phyloP scores from a whole-genome alignment of 2,113 vertebrate genomes.

The Fukomys damarensis region DNA sequence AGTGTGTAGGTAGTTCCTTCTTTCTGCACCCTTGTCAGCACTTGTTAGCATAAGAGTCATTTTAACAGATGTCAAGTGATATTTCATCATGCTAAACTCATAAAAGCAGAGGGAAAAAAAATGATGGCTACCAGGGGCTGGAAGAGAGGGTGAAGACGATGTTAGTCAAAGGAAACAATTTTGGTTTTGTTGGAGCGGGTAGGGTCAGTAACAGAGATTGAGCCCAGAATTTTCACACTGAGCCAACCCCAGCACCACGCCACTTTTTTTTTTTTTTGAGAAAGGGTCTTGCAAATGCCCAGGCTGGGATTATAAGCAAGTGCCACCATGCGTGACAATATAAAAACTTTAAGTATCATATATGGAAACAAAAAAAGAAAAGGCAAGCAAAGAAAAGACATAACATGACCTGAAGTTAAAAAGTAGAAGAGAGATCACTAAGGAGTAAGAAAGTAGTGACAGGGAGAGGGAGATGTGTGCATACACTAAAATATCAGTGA shows the following conservation, averaged over 20 bases:
- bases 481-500: neutral
- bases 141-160: neutral
- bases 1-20: neutral
- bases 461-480: neutral
- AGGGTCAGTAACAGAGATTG: neutral
- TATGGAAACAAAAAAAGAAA: neutral
- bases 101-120: neutral
- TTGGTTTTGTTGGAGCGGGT: neutral
- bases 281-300: neutral
- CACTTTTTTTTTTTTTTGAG: neutral
- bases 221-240: neutral
- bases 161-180: neutral
- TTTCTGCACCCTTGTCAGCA: neutral
- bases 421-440: neutral
- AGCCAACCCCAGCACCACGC: neutral
- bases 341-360: neutral
- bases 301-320: neutral
- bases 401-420: neutral
- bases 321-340: neutral
- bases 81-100: too few species aligned
- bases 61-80: neutral
- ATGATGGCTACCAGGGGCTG: too few species aligned
- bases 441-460: neutral
- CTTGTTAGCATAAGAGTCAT: neutral
- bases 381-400: neutral